These are phyloP conservation scores for Diglossa cyanea DNA, from an alignment of 2,797 vertebrate genomes.

Conservation along the genomic window DNA sequence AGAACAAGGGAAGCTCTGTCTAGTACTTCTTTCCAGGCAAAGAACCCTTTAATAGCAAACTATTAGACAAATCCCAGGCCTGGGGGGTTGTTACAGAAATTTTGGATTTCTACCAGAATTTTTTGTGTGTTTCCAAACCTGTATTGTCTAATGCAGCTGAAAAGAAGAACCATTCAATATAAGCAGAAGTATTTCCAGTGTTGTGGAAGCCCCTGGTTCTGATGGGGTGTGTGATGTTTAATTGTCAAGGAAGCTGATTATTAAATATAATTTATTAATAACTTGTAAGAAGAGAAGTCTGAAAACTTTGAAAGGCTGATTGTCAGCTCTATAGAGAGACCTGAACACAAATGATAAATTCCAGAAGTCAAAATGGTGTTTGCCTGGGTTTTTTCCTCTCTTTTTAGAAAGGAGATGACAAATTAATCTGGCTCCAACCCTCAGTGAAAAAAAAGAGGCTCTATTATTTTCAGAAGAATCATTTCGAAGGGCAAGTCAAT, in stretches of 20 bases:
- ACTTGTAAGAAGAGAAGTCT: not conserved
- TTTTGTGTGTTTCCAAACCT: not conserved
- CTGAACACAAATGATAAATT: not conserved
- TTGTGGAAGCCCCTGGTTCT: not conserved
- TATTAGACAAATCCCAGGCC: slow-evolving; percentile 25
- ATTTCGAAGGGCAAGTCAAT: slow-evolving; percentile 39
- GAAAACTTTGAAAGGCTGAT: not conserved
- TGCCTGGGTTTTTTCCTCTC: not conserved
- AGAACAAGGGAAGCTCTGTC: slow-evolving; percentile 22
- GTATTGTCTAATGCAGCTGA: not conserved
- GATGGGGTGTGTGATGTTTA: not conserved
- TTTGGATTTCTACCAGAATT: slow-evolving; percentile 5
- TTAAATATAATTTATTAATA: not conserved
- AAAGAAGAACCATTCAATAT: not conserved
- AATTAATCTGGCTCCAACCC: not conserved
- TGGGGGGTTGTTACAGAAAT: not conserved
- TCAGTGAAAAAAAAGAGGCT: not conserved
- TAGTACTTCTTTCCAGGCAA: slow-evolving; percentile 15
- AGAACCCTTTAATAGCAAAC: slow-evolving; percentile 14
- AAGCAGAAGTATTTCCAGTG: not conserved
- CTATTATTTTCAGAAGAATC: slow-evolving; percentile 31
- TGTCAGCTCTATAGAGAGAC: not conserved
- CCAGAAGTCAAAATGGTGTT: not conserved
- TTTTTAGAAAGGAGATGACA: not conserved
- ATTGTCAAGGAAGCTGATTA: not conserved